phyloP scores from a whole-genome alignment of 2,888 invertebrate species.

The Fragum whitleyi region DNA sequence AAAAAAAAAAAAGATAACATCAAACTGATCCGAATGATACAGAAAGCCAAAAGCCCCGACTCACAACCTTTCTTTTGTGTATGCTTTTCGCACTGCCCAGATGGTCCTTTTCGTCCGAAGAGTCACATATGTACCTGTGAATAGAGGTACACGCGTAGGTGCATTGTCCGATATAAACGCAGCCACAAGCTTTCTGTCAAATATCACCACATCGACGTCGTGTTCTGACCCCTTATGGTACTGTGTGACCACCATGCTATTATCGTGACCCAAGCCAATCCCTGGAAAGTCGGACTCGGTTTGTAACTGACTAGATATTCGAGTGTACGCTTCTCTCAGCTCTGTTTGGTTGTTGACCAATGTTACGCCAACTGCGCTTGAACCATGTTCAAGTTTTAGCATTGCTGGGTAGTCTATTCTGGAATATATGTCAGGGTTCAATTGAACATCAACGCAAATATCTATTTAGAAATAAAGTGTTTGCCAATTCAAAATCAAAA shows the following conservation, averaged over 20 bases:
- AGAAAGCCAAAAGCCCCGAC: too few relatives aligned
- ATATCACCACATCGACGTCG: conserved; percentile 73
- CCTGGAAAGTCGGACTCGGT: conserved; percentile 66
- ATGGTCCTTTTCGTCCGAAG: too few relatives aligned
- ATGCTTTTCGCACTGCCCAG: too few relatives aligned
- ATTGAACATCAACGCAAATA: too few relatives aligned
- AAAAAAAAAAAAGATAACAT: too few relatives aligned
- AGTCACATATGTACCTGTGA: conserved; percentile 68
- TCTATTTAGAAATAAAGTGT: too few relatives aligned
- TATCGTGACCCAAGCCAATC: conserved; percentile 70
- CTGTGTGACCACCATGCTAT: conserved; percentile 68
- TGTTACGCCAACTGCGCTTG: conserved; percentile 73
- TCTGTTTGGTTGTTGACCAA: conserved; percentile 61
- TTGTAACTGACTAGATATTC: conserved; percentile 45
- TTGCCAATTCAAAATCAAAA: too few relatives aligned
- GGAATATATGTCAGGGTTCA: neutral
- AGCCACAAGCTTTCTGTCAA: conserved; percentile 67
- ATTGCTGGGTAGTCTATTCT: conserved; percentile 63
- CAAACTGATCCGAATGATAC: too few relatives aligned
- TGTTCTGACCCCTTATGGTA: conserved; percentile 71
- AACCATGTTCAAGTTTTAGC: conserved; percentile 74
- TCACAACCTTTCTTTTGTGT: too few relatives aligned
- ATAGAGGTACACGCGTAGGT: conserved; percentile 65
- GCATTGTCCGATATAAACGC: conserved; percentile 77
- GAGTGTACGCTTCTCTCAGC: conserved; percentile 47